Conservation (phyloP, 64 coral and sea anemone genomes). For the Exaiptasia diaphana region DNA sequence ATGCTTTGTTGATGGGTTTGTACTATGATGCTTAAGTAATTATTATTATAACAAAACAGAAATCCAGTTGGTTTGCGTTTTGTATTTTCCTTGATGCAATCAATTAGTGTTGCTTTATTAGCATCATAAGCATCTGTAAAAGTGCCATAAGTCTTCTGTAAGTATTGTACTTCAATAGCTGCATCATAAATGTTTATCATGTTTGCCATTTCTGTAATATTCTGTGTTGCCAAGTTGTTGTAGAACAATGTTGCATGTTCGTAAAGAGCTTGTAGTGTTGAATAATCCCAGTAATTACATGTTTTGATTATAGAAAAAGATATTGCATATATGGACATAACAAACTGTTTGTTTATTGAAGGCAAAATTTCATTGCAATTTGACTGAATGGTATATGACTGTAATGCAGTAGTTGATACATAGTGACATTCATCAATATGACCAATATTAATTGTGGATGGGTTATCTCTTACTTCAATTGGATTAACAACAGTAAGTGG, state of each 20-base stretch:
- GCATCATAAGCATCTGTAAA: constrained; percentile 49
- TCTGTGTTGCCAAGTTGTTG: constrained; percentile 25
- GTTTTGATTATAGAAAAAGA: constrained; percentile 63
- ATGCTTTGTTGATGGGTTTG: constrained; percentile 5
- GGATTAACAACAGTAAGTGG: constrained; percentile 48
- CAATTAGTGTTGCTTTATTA: constrained; percentile 44
- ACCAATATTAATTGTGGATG: constrained; percentile 50
- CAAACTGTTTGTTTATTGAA: constrained; percentile 49
- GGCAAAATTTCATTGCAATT: constrained; percentile 11
- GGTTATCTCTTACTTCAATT: constrained; percentile 8
- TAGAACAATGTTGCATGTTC: constrained; percentile 69
- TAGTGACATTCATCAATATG: constrained; percentile 68
- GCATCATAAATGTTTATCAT: constrained; percentile 34
- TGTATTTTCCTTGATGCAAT: constrained; percentile 27
- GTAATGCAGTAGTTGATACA: constrained; percentile 64
- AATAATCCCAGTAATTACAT: constrained; percentile 52
- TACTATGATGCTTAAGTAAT: constrained; percentile 52
- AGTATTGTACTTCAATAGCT: constrained; percentile 46
- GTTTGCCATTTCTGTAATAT: constrained; percentile 32
- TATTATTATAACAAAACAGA: constrained; percentile 52
- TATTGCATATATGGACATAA: constrained; percentile 61
- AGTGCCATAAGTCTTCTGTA: constrained; percentile 39
- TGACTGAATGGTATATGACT: constrained; percentile 49
- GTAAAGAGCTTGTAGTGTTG: constrained; percentile 44
- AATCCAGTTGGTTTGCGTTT: not conserved